Base-by-base conservation (phyloP, 1,140 invertebrate species). In the Laupala kohalensis region DNA sequence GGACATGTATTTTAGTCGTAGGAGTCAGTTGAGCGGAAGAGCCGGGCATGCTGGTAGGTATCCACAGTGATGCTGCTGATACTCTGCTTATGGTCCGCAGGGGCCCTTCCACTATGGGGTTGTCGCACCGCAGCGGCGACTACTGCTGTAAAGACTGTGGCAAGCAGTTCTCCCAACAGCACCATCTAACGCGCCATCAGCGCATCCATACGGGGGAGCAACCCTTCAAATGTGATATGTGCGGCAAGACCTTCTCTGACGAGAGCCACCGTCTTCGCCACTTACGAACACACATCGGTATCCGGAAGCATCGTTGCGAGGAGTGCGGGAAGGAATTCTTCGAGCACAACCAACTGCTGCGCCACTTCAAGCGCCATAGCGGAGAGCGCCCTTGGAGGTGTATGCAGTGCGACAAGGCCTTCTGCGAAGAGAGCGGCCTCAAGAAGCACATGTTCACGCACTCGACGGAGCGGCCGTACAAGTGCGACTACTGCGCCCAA, bases 191-290 rank as follows among this genome's bases (percentile, higher is more conserved):
- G 19, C 37, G 37, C 19, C 81, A 83, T 26, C 78, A 81, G 29
- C 77, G 81, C 13, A 81, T 80, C 23, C 82, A 83, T 70, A 81
- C 79, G 4, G 80, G 80, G 3, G 77, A 80, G 64, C 76, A 77
- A 69, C 81, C 78, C 2, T 81, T 79, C 69, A 64, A 64, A 3
- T 79, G 78, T 71, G 75, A 76, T 5, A 77, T 80, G 63, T 81
- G 79, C 69, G 71, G 73, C 5, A 78, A 77, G 71, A 71, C 74
- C 69, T 84, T 84, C 80, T 80, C 77, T n/a, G 76, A 68, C 9
- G 19, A 28, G 15, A 28, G 29, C n/a, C 25, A 25, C 6, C 64
- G 78, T 25, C 73, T 72, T 6, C 76, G 75, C 12, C 78, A 79
- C 69, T 73, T 73, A 66, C 67, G 78, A 26, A 77, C 79, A 26